Base-by-base conservation (phyloP, 2,113 vertebrate genomes). In the Dasyurus viverrinus region DNA sequence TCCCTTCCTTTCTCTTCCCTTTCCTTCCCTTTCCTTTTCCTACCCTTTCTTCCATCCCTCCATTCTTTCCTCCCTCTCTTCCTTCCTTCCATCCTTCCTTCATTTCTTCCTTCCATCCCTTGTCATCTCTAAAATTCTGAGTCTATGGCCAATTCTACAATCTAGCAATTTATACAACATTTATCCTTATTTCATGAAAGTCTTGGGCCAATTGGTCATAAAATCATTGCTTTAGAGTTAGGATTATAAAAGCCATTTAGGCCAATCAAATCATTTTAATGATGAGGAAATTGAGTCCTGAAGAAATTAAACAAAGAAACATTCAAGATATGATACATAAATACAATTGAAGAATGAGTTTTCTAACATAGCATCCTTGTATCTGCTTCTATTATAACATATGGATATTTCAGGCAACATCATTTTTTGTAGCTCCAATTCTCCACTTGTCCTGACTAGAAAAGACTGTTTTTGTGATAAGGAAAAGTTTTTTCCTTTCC, bases 391-490 rank as follows among this genome's bases (percentile, higher is more conserved):
- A 9, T 57, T n/a, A 93, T 68, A 76, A n/a, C 36, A 42, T 76
- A 22, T 27, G 93, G 94, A 46, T 8, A 93, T 91, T 96, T 19
- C 84, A 91, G 53, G 57, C 57, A 48, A 90, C 16, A 95, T 30
- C 89, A 1, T 57, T 94, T 93, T 94, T 23, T 53, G 14, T 95
- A 22, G 8, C 0, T 3, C 84, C 55, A 46, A 3, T 90, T 55
- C 27, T 94, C 94, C 0, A 24, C 26, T 92, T 93, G 23, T 11
- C 76, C 94, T 94, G 53, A 84, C 36, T 95, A 27, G 42, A 92
- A 94, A 96, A 91, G 26, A 92, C 94, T 50, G 84, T 7, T 10
- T 91, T 95, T 52, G 54, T 89, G 95, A 93, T 93, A 95, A 92
- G 90, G 36, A 30, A 54, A 93, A 95, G 91, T 57, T 23, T 23